These are phyloP conservation scores for Idaea biselata DNA, from an alignment of 2,888 invertebrate species.

Conservation along the genomic window DNA sequence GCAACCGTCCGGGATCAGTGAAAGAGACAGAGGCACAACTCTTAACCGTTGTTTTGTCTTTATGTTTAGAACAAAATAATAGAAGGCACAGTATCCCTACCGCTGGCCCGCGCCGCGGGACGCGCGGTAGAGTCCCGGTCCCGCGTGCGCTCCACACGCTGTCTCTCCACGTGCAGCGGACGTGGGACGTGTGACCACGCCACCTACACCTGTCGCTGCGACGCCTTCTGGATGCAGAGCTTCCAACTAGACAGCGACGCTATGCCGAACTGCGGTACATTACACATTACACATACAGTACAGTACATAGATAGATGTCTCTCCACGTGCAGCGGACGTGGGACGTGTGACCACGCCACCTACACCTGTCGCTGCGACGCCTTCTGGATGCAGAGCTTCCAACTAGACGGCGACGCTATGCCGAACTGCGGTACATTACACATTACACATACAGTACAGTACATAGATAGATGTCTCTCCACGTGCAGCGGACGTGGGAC, in stretches of 20 bases:
- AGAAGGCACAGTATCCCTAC: conserved; percentile 41
- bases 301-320: no score
- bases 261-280: conserved; percentile 89
- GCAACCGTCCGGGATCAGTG: no score
- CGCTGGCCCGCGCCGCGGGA: conserved; percentile 35
- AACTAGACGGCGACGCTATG: no score
- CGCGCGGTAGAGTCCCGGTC: conserved; percentile 83
- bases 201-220: conserved; percentile 92
- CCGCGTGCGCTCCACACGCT: conserved; percentile 90
- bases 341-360: no score
- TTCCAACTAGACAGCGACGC: conserved; percentile 89
- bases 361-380: no score
- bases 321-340: no score
- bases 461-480: no score
- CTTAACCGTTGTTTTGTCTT: background rate
- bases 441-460: no score
- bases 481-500: no score
- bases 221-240: conserved; percentile 98
- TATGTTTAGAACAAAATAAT: conserved; percentile 48
- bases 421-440: no score
- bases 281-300: background rate
- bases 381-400: no score
- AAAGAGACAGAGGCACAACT: no score
- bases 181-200: conserved; percentile 94
- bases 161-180: conserved; percentile 95